These are phyloP conservation scores for Fulica atra DNA, from an alignment of 2,113 vertebrate genomes.

Conservation along the genomic window DNA sequence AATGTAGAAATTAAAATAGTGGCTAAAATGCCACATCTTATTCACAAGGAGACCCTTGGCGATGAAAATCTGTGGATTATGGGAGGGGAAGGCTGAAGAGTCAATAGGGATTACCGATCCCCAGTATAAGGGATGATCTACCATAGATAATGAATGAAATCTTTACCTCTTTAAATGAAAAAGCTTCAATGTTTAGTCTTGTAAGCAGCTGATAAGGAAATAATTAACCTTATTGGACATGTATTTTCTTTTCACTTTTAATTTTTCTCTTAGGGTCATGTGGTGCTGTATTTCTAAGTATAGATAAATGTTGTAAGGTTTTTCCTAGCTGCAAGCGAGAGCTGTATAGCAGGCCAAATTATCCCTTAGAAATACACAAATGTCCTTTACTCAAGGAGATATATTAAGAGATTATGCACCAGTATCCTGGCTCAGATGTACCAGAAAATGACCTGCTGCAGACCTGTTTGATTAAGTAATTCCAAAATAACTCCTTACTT, in stretches of 20 bases:
- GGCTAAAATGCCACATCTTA: not conserved
- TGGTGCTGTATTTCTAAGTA: not conserved
- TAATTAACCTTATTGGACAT: not conserved
- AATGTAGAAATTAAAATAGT: not conserved
- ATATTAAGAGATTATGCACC: not conserved
- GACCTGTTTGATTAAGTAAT: not conserved
- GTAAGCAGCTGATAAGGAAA: not conserved
- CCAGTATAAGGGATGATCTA: not conserved
- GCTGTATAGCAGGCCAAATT: not conserved
- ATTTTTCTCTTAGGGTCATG: not conserved
- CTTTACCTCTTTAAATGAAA: not conserved
- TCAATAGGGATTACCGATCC: not conserved
- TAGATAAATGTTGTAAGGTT: not conserved
- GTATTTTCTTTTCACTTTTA: not conserved
- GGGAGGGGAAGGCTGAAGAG: not conserved
- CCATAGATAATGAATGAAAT: not conserved
- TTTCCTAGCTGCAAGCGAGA: not conserved
- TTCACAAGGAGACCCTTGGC: not conserved
- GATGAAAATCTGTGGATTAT: not conserved
- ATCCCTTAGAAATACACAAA: not conserved
- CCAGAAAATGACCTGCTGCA: not conserved
- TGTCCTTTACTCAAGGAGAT: not conserved
- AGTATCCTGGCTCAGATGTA: not conserved
- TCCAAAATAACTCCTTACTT: not conserved
- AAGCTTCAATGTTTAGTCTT: not conserved